A percentile compares a stretch with the other conserved stretches of the same genome.
phyloP scores from a whole-genome alignment of 2,113 vertebrate species.

The Oncorhynchus keta region DNA sequence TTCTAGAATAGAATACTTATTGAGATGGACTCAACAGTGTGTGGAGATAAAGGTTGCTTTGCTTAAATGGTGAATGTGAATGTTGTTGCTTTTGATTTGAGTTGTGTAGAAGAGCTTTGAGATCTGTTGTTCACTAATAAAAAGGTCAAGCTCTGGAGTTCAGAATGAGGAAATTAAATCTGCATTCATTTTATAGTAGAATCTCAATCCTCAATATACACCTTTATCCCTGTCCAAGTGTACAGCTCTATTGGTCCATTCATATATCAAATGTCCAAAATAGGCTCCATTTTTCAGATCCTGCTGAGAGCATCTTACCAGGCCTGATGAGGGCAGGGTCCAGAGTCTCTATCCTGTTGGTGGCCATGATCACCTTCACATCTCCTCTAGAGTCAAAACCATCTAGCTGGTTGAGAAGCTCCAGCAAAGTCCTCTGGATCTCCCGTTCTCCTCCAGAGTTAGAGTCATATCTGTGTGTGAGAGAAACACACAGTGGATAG shows the following conservation, averaged over 20 bases:
- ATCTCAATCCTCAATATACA: background rate
- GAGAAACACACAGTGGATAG: background rate
- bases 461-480: conserved; percentile 86
- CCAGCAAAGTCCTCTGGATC: conserved; percentile 97
- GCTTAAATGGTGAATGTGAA: background rate
- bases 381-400: conserved; percentile 96
- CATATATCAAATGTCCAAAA: no score
- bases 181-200: no score
- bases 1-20: background rate
- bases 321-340: conserved; percentile 97
- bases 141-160: no score
- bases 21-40: no score
- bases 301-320: conserved; percentile 68
- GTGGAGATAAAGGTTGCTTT: background rate
- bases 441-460: conserved; percentile 96
- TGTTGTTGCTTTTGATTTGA: background rate
- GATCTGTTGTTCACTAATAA: no score
- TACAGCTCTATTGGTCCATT: background rate
- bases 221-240: background rate
- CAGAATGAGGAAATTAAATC: no score
- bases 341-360: conserved; percentile 96
- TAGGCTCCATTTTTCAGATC: no score
- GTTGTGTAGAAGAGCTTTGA: background rate
- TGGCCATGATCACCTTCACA: conserved; percentile 98
- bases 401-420: conserved; percentile 94